phyloP scores from a whole-genome alignment of 2,113 vertebrate genomes.

The Rhinopomastus cyanomelas region DNA sequence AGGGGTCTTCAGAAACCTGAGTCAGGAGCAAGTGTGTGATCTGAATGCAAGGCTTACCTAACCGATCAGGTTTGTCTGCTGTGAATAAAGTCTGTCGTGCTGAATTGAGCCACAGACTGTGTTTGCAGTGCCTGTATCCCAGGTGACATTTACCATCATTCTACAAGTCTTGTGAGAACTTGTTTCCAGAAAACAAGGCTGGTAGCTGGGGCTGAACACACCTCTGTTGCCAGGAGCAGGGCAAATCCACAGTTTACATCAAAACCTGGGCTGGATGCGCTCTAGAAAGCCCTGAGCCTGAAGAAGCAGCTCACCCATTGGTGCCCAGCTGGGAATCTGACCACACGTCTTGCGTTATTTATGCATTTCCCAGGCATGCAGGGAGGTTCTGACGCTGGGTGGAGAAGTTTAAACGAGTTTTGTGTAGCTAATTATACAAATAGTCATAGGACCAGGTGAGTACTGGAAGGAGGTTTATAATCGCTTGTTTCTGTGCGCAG shows the following conservation, averaged over 20 bases:
- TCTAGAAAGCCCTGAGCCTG: background rate
- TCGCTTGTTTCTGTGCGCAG: no score
- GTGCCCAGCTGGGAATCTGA: background rate
- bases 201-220: background rate
- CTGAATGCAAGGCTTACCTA: background rate
- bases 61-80: background rate
- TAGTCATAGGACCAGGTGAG: background rate
- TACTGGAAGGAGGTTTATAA: background rate
- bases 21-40: background rate
- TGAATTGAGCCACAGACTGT: background rate
- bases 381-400: background rate
- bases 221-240: background rate
- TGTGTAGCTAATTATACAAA: background rate
- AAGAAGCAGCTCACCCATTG: background rate
- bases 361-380: background rate
- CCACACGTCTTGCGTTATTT: background rate
- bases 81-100: background rate
- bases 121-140: background rate
- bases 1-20: background rate
- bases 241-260: background rate
- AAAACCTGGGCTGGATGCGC: background rate
- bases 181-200: background rate
- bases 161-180: background rate
- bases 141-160: background rate
- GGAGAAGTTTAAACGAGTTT: conserved; percentile 12